Base-by-base conservation (phyloP, 2,888 invertebrate genomes). In the Andrena bucephala region DNA sequence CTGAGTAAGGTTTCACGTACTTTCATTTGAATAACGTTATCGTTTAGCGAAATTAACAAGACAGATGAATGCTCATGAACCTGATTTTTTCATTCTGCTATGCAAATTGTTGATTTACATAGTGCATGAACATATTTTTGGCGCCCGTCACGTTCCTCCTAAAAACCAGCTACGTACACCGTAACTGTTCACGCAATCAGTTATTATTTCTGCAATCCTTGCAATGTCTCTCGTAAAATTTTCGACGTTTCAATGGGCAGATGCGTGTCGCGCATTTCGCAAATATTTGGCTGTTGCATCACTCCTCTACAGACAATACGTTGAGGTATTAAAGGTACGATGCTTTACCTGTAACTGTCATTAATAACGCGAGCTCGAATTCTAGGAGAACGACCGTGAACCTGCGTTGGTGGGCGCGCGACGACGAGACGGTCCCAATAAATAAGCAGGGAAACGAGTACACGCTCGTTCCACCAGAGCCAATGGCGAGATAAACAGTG, bases 401-500 rank as follows among this genome's bases (percentile, higher is more conserved):
- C 60, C 48, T 52, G 8, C 27, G 20, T 31, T 42, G 73, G 8
- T 4, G 27, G 54, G 33, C 65, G 33, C 60, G 73, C 67, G 65
- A 78, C 71, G 31, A 65, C 59, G 59, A 54, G 54, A 67, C 60
- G 27, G 59, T 62, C 16, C 62, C 72, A 69, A 88, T 89, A 86
- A 89, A 89, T 86, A 85, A 86, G 77, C 59, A 60, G 48, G 80
- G 48, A 13, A 74, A 70, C 31, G 68, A 42, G 36, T 54, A 20
- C 10, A n/a, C 29, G 66, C 52, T 57, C 36, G 57, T 78, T 48
- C 68, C 59, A 75, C 77, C 68, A 77, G 57, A 81, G 62, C 54
- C 59, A 80, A 74, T 36, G 74, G 57, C 57, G 69, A 84, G 81
- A 86, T 80, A 82, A 85, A 82, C 81, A 71, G 70, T 78, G 88